Percentiles rank a stretch among this genome's conserved stretches.
Evolutionary conservation across 1,140 invertebrate species (phyloP).

Genomic region (Holotrichia oblita): DNA sequence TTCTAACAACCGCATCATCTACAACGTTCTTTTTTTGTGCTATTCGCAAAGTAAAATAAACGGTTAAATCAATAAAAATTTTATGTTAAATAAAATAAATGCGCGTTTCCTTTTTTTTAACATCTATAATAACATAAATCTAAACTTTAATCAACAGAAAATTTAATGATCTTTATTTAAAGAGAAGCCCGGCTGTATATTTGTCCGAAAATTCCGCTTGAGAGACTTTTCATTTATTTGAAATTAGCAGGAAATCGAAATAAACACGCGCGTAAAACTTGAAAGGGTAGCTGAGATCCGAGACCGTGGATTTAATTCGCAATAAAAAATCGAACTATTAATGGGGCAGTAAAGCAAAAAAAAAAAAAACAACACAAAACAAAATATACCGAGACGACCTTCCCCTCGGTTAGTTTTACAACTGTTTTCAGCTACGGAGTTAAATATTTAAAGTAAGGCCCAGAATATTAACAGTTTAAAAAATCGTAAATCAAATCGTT

Average conservation of each 20-base stretch:
- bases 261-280: neutral
- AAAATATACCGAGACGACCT: neutral
- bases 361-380: neutral
- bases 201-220: neutral
- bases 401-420: neutral
- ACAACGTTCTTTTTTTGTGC: too few relatives aligned
- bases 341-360: neutral
- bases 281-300: neutral
- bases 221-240: slow-evolving; percentile 14
- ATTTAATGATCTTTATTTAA: slow-evolving; percentile 9
- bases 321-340: slow-evolving; percentile 9
- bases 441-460: slow-evolving; percentile 9
- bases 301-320: neutral
- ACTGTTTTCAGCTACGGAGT: neutral
- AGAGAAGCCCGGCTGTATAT: neutral
- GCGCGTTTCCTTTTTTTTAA: neutral
- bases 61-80: neutral
- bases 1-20: too few relatives aligned
- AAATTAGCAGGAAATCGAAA: slow-evolving; percentile 13
- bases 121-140: neutral
- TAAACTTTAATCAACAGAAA: neutral
- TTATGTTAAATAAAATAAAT: neutral
- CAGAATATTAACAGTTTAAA: slow-evolving; percentile 14
- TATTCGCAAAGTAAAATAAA: too few relatives aligned
- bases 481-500: slow-evolving; percentile 13